These are phyloP conservation scores for Drosophila vallismaia DNA, from an alignment of 2,888 invertebrate species.

Conservation along the genomic window DNA sequence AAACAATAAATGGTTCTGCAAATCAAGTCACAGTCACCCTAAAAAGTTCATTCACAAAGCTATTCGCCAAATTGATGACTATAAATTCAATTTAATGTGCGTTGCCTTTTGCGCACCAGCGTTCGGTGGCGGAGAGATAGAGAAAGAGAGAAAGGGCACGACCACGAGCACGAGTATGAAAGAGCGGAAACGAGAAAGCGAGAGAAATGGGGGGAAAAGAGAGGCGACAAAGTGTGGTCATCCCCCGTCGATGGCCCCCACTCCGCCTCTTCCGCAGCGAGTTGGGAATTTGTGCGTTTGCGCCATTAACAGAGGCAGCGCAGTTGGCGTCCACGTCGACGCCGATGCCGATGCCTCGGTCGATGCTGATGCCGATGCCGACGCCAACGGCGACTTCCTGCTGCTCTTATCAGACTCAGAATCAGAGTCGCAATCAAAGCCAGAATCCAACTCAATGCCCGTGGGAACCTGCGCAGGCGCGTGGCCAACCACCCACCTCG, in stretches of 20 bases:
- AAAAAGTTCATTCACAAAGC: constrained; percentile 78
- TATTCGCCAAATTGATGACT: constrained; percentile 79
- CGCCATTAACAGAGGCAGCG: constrained; percentile 44
- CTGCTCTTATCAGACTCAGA: constrained; percentile 47
- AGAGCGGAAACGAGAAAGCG: neutral
- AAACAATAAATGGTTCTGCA: constrained; percentile 74
- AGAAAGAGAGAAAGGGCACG: constrained; percentile 10
- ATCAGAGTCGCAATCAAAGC: constrained; percentile 1
- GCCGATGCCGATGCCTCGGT: constrained; percentile 9
- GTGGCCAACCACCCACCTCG: constrained; percentile 31
- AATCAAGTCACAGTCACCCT: constrained; percentile 66
- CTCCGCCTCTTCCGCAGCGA: constrained; percentile 25
- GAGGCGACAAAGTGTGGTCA: constrained; percentile 30
- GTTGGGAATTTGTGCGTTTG: constrained; percentile 63
- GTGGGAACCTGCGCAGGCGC: constrained; percentile 62
- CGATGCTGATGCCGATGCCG: constrained; percentile 2
- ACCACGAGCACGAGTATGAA: neutral
- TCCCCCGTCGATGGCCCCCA: constrained; percentile 21
- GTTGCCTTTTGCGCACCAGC: constrained; percentile 56
- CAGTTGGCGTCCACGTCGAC: constrained; percentile 1
- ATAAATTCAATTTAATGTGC: constrained; percentile 81
- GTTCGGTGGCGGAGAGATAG: no score
- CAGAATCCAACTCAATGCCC: constrained; percentile 25
- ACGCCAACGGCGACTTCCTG: constrained; percentile 7
- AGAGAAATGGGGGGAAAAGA: constrained; percentile 4